Evolutionary conservation across 2,797 vertebrate genomes (phyloP).

Genomic region (Microctenopoma steveboyesi): DNA sequence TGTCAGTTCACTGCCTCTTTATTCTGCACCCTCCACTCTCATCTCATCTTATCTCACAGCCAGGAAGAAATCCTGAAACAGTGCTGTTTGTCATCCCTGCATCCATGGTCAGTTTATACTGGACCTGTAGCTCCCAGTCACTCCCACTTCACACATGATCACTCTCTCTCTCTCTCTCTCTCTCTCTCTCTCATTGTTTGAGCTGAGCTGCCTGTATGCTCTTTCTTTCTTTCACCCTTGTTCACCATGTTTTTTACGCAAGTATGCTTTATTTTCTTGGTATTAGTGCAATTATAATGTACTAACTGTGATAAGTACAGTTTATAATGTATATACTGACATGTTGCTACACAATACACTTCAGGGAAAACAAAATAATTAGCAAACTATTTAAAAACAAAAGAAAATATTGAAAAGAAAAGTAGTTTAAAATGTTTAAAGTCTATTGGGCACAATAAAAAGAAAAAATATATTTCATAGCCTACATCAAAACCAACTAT

Average conservation of each 20-base stretch:
- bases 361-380: no score
- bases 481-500: no score
- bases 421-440: no score
- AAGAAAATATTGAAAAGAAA: no score
- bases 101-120: constrained; percentile 70
- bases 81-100: constrained; percentile 38
- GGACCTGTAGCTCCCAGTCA: constrained; percentile 66
- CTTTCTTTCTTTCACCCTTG: background rate
- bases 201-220: background rate
- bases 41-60: constrained; percentile 56
- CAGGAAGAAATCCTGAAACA: constrained; percentile 36
- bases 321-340: background rate
- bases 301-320: background rate
- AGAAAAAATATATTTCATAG: no score
- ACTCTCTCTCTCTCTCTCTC: constrained; percentile 38
- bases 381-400: no score
- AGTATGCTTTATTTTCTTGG: background rate
- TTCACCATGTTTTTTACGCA: background rate
- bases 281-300: background rate
- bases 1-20: constrained; percentile 45
- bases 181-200: constrained; percentile 22
- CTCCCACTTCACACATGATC: constrained; percentile 66
- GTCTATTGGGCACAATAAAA: no score
- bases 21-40: constrained; percentile 38
- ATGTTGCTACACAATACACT: no score